These are phyloP conservation scores for Oxystoma pomonae DNA, from an alignment of 2,888 invertebrate genomes.

Conservation along the genomic window DNA sequence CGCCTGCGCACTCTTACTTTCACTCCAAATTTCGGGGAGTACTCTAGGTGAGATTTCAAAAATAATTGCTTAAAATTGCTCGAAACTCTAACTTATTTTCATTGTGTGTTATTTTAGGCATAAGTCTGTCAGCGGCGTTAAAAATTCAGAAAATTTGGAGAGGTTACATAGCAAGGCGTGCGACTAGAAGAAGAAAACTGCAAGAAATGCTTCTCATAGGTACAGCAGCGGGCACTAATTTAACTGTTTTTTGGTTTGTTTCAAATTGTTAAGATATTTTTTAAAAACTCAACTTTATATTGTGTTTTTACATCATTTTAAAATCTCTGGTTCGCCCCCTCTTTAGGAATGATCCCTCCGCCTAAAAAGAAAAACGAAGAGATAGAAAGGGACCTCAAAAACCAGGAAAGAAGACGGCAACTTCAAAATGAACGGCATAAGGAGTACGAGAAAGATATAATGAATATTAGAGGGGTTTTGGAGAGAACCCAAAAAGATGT, in stretches of 20 bases:
- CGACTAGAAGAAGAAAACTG: slow-evolving; percentile 65
- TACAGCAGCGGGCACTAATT: neutral
- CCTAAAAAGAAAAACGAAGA: slow-evolving; percentile 50
- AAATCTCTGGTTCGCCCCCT: neutral
- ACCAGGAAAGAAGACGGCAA: slow-evolving; percentile 55
- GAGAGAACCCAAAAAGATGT: slow-evolving; percentile 66
- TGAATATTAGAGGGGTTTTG: slow-evolving; percentile 59
- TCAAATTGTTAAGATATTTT: neutral
- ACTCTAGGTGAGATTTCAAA: too few species aligned
- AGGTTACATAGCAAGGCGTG: slow-evolving; percentile 68
- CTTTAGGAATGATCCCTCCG: slow-evolving; percentile 65
- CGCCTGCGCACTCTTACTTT: too few species aligned
- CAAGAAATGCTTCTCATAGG: slow-evolving; percentile 81
- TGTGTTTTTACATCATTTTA: too few species aligned
- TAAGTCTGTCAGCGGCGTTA: slow-evolving; percentile 68
- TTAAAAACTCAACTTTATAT: neutral
- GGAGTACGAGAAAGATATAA: slow-evolving; percentile 66
- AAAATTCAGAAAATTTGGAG: slow-evolving; percentile 87
- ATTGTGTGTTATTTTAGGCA: slow-evolving; percentile 16
- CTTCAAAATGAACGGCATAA: slow-evolving; percentile 65
- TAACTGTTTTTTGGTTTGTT: neutral
- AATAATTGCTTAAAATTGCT: too few species aligned
- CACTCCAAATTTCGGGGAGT: too few species aligned
- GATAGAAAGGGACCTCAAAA: slow-evolving; percentile 35
- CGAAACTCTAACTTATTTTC: too few species aligned